Conservation (phyloP, 2,797 vertebrate species). For the Lepilemur septentrionalis region DNA sequence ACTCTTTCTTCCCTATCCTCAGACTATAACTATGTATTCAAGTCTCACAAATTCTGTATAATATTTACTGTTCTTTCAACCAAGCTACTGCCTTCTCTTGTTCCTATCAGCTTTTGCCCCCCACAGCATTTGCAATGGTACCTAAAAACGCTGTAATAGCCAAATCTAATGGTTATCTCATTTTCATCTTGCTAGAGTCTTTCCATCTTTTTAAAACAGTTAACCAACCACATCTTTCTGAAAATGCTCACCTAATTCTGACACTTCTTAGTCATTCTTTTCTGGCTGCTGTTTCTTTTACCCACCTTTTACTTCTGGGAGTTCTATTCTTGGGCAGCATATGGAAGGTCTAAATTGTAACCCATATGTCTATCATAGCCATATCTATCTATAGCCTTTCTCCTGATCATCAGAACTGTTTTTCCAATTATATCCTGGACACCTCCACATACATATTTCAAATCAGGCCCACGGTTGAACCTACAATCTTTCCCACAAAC, state of each 20-base stretch:
- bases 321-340: neutral
- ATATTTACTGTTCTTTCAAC: conserved; percentile 6
- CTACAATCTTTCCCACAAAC: neutral
- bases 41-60: neutral
- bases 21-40: neutral
- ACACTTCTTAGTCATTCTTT: neutral
- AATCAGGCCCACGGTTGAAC: neutral
- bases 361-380: neutral
- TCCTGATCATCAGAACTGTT: neutral
- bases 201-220: neutral
- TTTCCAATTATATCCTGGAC: neutral
- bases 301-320: neutral
- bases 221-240: neutral
- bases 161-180: neutral
- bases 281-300: neutral
- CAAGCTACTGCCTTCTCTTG: neutral
- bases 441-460: neutral
- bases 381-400: neutral
- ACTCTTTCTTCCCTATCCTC: neutral
- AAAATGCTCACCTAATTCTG: neutral
- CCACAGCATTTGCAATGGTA: neutral
- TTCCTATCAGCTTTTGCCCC: neutral
- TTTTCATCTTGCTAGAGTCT: neutral
- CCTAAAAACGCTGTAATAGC: neutral
- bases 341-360: neutral